Evolutionary conservation across 2,888 invertebrate genomes (phyloP).

Genomic region (Morpho deidamia): DNA sequence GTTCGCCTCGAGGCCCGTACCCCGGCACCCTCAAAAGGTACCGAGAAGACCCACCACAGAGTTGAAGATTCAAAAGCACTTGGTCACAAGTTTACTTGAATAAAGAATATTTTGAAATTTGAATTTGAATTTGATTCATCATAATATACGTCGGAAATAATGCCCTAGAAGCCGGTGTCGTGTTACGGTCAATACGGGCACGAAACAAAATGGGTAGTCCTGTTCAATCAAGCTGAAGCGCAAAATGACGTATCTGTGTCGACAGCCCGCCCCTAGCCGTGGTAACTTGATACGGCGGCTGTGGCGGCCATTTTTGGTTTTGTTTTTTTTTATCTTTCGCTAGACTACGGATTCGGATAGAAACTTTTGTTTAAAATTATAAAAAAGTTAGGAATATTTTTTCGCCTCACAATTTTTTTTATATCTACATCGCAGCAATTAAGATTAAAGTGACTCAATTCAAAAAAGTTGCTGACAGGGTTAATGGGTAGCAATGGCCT

Average conservation of each 20-base stretch:
- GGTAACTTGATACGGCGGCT: slow-evolving; percentile 35
- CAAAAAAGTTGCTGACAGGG: too few species aligned
- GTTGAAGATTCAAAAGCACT: too few species aligned
- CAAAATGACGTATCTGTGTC: slow-evolving; percentile 33
- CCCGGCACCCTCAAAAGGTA: too few species aligned
- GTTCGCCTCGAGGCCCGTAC: too few species aligned
- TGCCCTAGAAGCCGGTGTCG: slow-evolving; percentile 16
- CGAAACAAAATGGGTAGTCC: slow-evolving; percentile 13
- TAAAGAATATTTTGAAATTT: too few species aligned
- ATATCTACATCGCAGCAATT: too few species aligned
- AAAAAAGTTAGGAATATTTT: too few species aligned
- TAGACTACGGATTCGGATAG: slow-evolving; percentile 13
- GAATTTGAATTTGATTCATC: background rate
- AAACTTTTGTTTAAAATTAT: background rate
- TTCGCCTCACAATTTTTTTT: too few species aligned
- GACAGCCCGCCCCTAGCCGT: slow-evolving; percentile 38
- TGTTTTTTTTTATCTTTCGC: slow-evolving; percentile 27
- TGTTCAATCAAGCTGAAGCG: slow-evolving; percentile 19
- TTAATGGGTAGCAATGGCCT: too few species aligned
- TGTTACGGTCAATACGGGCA: slow-evolving; percentile 16
- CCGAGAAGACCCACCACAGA: too few species aligned
- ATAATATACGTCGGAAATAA: background rate
- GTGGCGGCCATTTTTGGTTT: slow-evolving; percentile 24
- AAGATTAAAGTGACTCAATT: too few species aligned
- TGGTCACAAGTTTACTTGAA: too few species aligned